phyloP scores from a whole-genome alignment of 2,797 vertebrate species.

The Sebastolobus altivelis region DNA sequence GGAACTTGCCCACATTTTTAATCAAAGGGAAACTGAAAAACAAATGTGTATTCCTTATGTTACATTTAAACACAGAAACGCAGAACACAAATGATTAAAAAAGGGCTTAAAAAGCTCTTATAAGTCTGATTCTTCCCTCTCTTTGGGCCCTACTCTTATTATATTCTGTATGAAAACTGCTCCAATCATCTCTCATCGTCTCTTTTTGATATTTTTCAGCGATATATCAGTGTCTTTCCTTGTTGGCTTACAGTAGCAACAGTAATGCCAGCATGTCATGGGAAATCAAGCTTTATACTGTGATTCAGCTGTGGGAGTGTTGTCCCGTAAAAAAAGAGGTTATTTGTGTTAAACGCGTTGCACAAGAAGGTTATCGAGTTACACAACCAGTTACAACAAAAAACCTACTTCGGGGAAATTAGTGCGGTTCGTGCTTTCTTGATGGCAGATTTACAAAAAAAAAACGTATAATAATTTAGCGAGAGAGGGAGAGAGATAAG shows the following conservation, averaged over 20 bases:
- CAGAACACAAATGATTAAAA: neutral
- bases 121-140: neutral
- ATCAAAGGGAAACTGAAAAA: conserved; percentile 5
- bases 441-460: neutral
- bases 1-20: neutral
- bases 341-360: conserved; percentile 28
- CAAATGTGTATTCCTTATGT: neutral
- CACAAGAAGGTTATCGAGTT: neutral
- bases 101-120: neutral
- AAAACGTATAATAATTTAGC: neutral
- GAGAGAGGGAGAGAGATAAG: conserved; percentile 2
- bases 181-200: no score
- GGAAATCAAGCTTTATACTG: conserved; percentile 4
- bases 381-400: conserved; percentile 25
- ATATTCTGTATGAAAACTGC: neutral
- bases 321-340: neutral
- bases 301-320: conserved; percentile 7
- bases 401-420: neutral
- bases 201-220: neutral
- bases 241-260: conserved; percentile 4
- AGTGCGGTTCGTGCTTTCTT: neutral
- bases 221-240: neutral
- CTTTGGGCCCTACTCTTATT: neutral
- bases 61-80: neutral
- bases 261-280: conserved; percentile 1